Base-by-base conservation (phyloP, 1,140 invertebrate species). In the Varroa destructor region DNA sequence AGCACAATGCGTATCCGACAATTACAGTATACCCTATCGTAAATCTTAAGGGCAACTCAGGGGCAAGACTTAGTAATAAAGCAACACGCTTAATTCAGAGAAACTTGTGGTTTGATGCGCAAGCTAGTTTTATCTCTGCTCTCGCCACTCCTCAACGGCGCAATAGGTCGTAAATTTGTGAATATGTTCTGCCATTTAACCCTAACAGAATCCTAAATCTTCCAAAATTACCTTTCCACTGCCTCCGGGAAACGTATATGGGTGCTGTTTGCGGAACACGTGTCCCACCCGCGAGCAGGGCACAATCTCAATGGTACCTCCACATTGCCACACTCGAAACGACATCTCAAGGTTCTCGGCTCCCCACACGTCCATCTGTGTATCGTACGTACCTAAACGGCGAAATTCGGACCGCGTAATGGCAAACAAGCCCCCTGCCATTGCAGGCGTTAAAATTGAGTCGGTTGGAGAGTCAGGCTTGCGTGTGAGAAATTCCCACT, bases 371-470 rank as follows among this genome's bases (percentile, higher is more conserved):
- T 74, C 74, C 56, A 75, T 81, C 71, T 78, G 75, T 73, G 77
- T 78, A 72, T 81, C 79, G 75, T 80, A 81, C 73, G 80, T 78
- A 43, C 80, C 79, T 37, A 80, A 75, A 67, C 79, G 77, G 42
- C 81, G 77, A 77, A 81, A 81, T 75, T 79, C 79, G 56, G 75
- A 76, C 73, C 79, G 81, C 37, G 79, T 77, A 43, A 97, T 97
- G 40, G 94, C 89, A 82, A 99, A 98, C 37, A 99, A 80, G 2
- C 96, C 96, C 70, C 96, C 96, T 40, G 95, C 95, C 93, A 98
- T 99, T 0, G 94, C 97, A 0, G 95, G 95, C 0, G 93, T 95
- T 61, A 81, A 83, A 74, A 64, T 67, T 2, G 61, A 37, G 8
- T 67, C 61, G 3, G 61, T 67, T n/a, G 61, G 14, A 40, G 46